These are phyloP conservation scores for Drosophila seguyi DNA, from an alignment of 1,140 invertebrate genomes.

Conservation along the genomic window DNA sequence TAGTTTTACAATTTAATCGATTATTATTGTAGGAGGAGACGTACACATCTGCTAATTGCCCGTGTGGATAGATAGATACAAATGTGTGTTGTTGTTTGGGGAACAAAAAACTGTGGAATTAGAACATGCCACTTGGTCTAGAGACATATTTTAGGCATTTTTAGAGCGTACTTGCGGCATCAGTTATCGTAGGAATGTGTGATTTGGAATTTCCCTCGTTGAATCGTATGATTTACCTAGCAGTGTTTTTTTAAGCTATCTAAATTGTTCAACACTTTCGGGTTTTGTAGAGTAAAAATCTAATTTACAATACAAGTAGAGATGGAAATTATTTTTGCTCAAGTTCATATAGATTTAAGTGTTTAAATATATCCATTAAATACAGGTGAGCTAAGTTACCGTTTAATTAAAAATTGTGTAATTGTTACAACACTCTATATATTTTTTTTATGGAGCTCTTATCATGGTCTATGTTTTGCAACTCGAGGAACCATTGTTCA, in stretches of 20 bases:
- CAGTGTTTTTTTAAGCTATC: not conserved
- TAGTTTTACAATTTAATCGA: conserved; percentile 17
- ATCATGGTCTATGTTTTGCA: not conserved
- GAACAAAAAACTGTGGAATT: not conserved
- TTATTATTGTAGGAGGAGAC: not conserved
- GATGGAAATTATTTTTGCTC: not conserved
- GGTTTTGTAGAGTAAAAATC: not conserved
- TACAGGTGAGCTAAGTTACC: not conserved
- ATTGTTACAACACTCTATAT: not conserved
- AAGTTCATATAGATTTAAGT: not conserved
- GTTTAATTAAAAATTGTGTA: not conserved
- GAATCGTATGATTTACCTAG: not conserved
- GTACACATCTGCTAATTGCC: conserved; percentile 10
- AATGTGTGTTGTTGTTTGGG: not conserved
- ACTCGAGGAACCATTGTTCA: not conserved
- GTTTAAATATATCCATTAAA: not conserved
- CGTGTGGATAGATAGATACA: not conserved
- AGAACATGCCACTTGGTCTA: not conserved
- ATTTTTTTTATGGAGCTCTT: not conserved
- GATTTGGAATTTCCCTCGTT: no score
- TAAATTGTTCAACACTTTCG: not conserved
- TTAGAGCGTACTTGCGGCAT: no score
- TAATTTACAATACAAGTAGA: not conserved
- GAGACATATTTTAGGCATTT: no score
- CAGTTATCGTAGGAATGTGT: not conserved